These are phyloP conservation scores for Kryphioiulus occultus DNA, from an alignment of 2,888 invertebrate genomes.

Conservation along the genomic window DNA sequence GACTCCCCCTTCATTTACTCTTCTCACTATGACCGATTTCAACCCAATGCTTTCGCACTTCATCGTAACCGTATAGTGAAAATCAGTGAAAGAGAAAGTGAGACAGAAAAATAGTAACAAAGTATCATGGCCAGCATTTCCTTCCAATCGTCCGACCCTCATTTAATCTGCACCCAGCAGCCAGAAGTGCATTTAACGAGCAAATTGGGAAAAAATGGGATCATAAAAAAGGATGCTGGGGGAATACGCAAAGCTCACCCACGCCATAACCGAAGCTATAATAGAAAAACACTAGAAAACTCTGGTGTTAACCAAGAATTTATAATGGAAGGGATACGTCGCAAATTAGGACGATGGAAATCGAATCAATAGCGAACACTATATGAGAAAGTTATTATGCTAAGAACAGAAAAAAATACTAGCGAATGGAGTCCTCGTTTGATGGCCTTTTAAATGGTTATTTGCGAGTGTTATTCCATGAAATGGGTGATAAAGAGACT, in stretches of 20 bases:
- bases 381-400: background rate
- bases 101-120: slow-evolving; percentile 26
- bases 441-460: background rate
- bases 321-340: slow-evolving; percentile 11
- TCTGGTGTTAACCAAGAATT: slow-evolving; percentile 38
- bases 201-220: slow-evolving; percentile 39
- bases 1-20: slow-evolving; percentile 39
- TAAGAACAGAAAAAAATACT: background rate
- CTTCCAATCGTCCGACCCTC: slow-evolving; percentile 40
- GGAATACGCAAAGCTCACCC: slow-evolving; percentile 36
- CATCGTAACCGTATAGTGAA: slow-evolving; percentile 19
- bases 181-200: slow-evolving; percentile 39
- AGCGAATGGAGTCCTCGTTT: background rate
- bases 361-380: background rate
- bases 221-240: slow-evolving; percentile 40
- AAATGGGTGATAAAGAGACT: background rate
- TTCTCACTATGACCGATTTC: slow-evolving; percentile 32
- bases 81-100: background rate
- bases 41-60: slow-evolving; percentile 27
- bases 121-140: slow-evolving; percentile 39
- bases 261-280: background rate
- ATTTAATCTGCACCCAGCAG: slow-evolving; percentile 35
- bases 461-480: background rate
- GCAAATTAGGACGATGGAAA: slow-evolving; percentile 24
- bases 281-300: slow-evolving; percentile 25